phyloP scores from a whole-genome alignment of 1,140 invertebrate species.

The Teleopsis dalmanni region DNA sequence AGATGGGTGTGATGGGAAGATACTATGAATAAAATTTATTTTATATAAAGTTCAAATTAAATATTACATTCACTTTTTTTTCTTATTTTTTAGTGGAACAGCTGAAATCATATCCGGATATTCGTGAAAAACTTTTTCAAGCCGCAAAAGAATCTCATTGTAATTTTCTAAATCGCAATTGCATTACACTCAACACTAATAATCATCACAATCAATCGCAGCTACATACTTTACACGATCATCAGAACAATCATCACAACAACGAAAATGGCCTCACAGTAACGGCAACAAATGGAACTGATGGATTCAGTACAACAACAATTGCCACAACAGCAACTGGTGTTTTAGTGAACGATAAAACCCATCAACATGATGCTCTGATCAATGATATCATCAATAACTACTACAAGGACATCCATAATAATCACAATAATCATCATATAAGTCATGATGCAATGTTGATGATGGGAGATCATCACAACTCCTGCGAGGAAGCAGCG shows the following conservation, averaged over 20 bases:
- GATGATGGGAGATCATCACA: constrained; percentile 20
- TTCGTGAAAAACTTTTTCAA: constrained; percentile 60
- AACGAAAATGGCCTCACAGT: constrained; percentile 1
- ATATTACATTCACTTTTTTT: no score
- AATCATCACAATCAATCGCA: constrained; percentile 2
- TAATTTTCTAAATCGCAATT: constrained; percentile 52
- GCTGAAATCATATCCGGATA: constrained; percentile 62
- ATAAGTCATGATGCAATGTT: constrained; percentile 14
- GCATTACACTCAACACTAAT: constrained; percentile 48
- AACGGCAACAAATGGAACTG: constrained; percentile 1
- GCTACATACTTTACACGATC: constrained; percentile 11
- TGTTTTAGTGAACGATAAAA: constrained; percentile 2
- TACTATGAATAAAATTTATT: background rate
- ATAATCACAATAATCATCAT: constrained; percentile 9
- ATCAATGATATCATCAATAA: constrained; percentile 38
- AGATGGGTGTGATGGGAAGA: background rate
- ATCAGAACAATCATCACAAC: constrained; percentile 3
- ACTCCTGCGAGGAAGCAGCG: constrained; percentile 55
- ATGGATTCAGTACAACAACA: background rate
- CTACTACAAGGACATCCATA: constrained; percentile 28
- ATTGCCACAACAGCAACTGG: background rate
- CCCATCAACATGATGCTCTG: constrained; percentile 23
- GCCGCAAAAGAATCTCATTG: constrained; percentile 50
- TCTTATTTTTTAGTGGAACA: constrained; percentile 57
- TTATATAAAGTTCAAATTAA: background rate